A percentile compares a stretch with the other conserved stretches of the same genome.
phyloP scores from a whole-genome alignment of 2,113 vertebrate genomes.

The Parus major region DNA sequence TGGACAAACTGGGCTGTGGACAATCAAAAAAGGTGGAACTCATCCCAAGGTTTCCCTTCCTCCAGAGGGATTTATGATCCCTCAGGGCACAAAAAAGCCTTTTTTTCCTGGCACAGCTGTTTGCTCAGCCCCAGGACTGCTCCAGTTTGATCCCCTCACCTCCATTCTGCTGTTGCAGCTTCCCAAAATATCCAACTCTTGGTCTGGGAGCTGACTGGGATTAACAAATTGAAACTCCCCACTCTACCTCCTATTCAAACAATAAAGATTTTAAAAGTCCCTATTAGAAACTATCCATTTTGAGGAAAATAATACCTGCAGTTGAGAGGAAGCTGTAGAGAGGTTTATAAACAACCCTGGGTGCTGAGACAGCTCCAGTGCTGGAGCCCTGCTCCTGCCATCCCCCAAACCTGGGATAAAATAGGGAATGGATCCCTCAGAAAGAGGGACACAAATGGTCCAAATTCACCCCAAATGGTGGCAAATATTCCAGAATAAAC shows the following conservation, averaged over 20 bases:
- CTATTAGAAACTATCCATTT: neutral
- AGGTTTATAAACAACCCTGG: neutral
- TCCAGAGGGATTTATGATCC: neutral
- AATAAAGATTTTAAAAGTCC: neutral
- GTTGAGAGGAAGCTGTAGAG: neutral
- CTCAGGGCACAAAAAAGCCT: neutral
- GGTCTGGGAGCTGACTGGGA: neutral
- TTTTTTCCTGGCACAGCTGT: neutral
- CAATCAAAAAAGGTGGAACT: neutral
- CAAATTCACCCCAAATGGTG: neutral
- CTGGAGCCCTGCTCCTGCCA: neutral
- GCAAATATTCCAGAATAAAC: neutral
- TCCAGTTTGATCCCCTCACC: neutral
- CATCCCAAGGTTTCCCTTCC: neutral
- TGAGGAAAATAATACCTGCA: neutral
- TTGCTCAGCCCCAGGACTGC: neutral
- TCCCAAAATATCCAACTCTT: conserved; percentile 49
- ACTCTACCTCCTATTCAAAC: neutral
- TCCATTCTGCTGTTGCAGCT: neutral
- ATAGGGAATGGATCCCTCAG: neutral
- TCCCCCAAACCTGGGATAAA: neutral
- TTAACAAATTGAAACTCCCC: neutral
- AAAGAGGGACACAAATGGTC: neutral
- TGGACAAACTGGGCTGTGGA: rapidly evolving
- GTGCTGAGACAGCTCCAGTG: neutral